Evolutionary conservation across 2,888 invertebrate species (phyloP), one percentile per base, ranked within the genome.

Genomic region (Protonemura montana): DNA sequence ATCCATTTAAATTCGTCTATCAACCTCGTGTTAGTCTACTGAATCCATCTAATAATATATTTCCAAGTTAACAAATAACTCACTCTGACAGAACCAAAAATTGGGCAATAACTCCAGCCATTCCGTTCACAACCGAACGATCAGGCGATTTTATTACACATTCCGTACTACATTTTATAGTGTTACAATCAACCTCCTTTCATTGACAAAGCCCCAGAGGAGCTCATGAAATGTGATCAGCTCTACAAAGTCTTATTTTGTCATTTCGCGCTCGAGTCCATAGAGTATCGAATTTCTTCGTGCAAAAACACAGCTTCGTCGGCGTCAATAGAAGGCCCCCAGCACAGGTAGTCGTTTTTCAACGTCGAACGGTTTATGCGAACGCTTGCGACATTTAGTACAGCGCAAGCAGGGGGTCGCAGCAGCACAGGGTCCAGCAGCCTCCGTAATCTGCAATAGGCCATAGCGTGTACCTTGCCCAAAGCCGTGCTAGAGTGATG

Each of bases 321-420:
- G 59, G 59, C 59, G 26, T 25, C 78, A 78, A 27, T 77, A 21
- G 35, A 3, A 2, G 26, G 27, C 2, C n/a, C 5, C 26, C 59
- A 21, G 13, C 35, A 35, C 35, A 35, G 35, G 26, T 5, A 13
- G 78, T 78, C 28, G 78, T 78, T 78, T 25, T 78, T 78, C 78
- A 78, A 26, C 27, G 78, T 78, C 78, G 26, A 25, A 6, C 2
- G n/a, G 25, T 78, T 78, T 78, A 78, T 78, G 78, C 78, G 78
- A 78, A 6, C 0, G 26, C 27, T 26, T 28, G 28, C 28, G 78
- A 78, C 78, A 78, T 78, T 78, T 78, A 78, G 28, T 78, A 28
- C 28, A 28, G 26, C 3, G n/a, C 25, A 25, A 25, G 28, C 78
- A 78, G 78, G 78, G 78, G 78, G 78, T 78, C 78, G 10, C 28